Evolutionary conservation across 2,797 vertebrate species (phyloP), one percentile per base, ranked within the genome.

Genomic region (Denticeps clupeoides): DNA sequence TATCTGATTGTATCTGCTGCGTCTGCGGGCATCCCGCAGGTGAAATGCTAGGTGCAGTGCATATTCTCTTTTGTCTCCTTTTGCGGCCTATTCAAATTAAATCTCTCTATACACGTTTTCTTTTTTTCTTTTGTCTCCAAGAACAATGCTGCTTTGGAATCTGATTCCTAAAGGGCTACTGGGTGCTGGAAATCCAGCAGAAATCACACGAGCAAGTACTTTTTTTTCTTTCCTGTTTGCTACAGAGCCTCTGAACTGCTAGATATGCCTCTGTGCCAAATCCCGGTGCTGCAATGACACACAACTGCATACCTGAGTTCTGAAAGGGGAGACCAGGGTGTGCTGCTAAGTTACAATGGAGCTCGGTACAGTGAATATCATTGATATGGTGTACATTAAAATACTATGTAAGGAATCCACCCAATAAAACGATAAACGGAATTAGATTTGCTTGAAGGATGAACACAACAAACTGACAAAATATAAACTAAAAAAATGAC

Each of bases 401-500:
- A 82, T 69, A 75, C 72, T 77, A 73, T 71, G 59, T 56, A 15
- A 49, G 63, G 72, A 72, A 63, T 71, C 63, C 69, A 70, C 63
- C 78, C 71, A 60, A 67, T 51, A 61, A 46, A 67, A 67, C 75
- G 54, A 40, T 56, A 69, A 62, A 69, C 54, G 43, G 65, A 63
- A 62, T 62, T 67, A 62, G 67, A 68, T 60, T 64, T 65, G 56
- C 54, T 58, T 81, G 67, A 67, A 65, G 74, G 73, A 74, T 79
- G 77, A 82, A 78, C 79, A 85, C 81, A 82, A 83, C 79, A 83
- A 84, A 77, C 73, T 45, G 74, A 83, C 76, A 78, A 72, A 77
- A 69, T 70, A 78, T 66, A 35, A 80, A 75, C 65, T 73, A 72
- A 63, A 71, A 71, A 78, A 82, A 82, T 59, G 63, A 70, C 78